Percentiles rank a stretch among this genome's conserved stretches.
These are phyloP conservation scores for Microcebus griseorufus DNA, from an alignment of 2,113 vertebrate species.

Conservation along the genomic window DNA sequence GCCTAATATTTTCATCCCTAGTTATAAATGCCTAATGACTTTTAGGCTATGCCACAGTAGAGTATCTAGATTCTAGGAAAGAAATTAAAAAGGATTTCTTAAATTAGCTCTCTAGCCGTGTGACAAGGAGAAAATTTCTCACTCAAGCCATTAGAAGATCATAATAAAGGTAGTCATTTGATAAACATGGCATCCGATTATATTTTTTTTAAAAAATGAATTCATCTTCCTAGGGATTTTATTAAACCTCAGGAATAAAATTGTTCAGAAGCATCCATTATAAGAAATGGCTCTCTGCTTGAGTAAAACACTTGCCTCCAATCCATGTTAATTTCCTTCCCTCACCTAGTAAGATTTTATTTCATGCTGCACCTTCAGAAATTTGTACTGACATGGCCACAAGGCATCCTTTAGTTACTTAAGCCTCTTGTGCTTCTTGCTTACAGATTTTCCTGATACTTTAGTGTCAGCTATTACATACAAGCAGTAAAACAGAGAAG, in stretches of 20 bases:
- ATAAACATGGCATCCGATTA: neutral
- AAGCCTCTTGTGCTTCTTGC: neutral
- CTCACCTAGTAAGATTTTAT: neutral
- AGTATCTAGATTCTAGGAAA: neutral
- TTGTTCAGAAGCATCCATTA: neutral
- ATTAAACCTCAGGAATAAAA: neutral
- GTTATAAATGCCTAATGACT: neutral
- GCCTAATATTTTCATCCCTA: neutral
- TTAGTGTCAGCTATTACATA: neutral
- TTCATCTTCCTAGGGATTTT: neutral
- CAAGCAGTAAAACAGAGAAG: neutral
- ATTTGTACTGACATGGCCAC: neutral
- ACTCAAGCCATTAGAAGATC: neutral
- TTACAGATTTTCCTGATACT: neutral
- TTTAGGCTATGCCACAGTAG: neutral
- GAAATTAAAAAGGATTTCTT: slow-evolving; percentile 4
- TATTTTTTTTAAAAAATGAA: neutral
- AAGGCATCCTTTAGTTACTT: neutral
- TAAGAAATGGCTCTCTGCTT: neutral
- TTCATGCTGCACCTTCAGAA: neutral
- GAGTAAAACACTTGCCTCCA: neutral
- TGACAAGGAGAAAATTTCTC: neutral
- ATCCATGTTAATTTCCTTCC: neutral
- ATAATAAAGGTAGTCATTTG: slow-evolving; percentile 33
- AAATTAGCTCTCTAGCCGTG: neutral